Evolutionary conservation across 30 jellyfish, hydroid and myxozoan genomes (phyloP), one percentile per base, ranked within the genome.

Genomic region (Nemopilema nomurai): DNA sequence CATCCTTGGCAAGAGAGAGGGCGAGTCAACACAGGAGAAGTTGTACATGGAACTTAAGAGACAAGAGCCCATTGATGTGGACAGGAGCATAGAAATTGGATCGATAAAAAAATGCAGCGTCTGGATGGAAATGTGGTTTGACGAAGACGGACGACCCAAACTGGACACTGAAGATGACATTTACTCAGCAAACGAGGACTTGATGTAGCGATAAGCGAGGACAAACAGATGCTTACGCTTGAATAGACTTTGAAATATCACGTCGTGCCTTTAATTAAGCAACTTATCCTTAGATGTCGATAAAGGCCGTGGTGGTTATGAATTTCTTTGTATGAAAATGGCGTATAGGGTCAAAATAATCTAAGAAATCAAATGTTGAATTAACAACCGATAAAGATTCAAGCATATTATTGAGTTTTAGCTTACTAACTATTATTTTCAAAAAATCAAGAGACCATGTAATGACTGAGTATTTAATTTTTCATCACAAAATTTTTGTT

Each of bases 121-220:
- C 16, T 80, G 89, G 89, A 67, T 80, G 49, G 81, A 80, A 7
- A 52, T 79, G 16, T 80, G 89, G 89, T 80, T 80, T 50, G 53
- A 68, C 16, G 74, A 49, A 18, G 72, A 49, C 33, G 89, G 89
- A 22, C 74, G 68, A 1, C 89, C 89, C 13, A 80, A 80, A 41
- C 51, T 30, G 28, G 52, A 76, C 17, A 76, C 76, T 17, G 64
- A 76, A 25, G 69, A 78, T 57, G 77, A 77, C 57, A 6, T 41
- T 41, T 41, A 41, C 57, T 6, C 6, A 41, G 13, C 57, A 41
- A 41, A 41, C 13, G 57, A 41, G 6, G 57, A 41, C 13, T 41
- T 3, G 13, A 41, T 41, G 57, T 41, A 41, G 57, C 13, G 13
- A 41, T 41, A 41, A 41, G 13, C 13, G 13, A 41, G 13, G 6